Evolutionary conservation across 2,113 vertebrate genomes (phyloP), one percentile per base, ranked within the genome.

Genomic region (Onychorhynchus coronatus): DNA sequence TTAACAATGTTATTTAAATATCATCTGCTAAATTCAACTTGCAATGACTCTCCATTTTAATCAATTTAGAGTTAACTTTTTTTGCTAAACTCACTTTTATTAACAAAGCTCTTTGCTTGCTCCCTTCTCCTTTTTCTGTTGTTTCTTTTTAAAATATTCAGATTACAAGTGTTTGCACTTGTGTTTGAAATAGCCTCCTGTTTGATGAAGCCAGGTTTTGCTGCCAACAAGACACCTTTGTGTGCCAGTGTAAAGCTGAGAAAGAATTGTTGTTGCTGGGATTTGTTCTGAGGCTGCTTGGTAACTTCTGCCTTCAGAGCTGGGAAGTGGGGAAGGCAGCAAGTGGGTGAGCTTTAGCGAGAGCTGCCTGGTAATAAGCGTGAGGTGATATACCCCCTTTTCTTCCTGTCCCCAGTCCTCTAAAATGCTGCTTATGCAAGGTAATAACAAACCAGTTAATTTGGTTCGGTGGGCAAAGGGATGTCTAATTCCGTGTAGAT

Each of bases 401-500:
- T 47, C 68, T 23, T 66, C 59, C 67, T 15, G 47, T 88, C 66
- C 85, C 58, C 49, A 25, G 9, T 50, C 44, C 59, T 84, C 77
- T 23, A 78, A 95, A 92, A 84, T 9, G 53, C 66, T 76, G 73
- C 70, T 91, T 73, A 61, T 52, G 80, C 70, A 78, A 87, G 93
- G 76, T 58, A 95, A 92, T 61, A 87, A 65, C 91, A 93, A 86
- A 91, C 84, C 52, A 70, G 75, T 90, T 94, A 86, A 86, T 95
- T 81, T 95, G 92, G 88, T 94, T 95, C 14, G 9, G 78, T 82
- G 76, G 94, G 88, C 88, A 94, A 89, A 93, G 80, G 65, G 92
- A 93, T 53, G 92, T 82, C 80, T 96, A 92, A 96, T 96, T 93
- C 86, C 62, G 77, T 6, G 8, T 58, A 94, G 94, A 91, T 94